Conservation (phyloP, 2,797 vertebrate genomes). For the Sparidentex hasta region DNA sequence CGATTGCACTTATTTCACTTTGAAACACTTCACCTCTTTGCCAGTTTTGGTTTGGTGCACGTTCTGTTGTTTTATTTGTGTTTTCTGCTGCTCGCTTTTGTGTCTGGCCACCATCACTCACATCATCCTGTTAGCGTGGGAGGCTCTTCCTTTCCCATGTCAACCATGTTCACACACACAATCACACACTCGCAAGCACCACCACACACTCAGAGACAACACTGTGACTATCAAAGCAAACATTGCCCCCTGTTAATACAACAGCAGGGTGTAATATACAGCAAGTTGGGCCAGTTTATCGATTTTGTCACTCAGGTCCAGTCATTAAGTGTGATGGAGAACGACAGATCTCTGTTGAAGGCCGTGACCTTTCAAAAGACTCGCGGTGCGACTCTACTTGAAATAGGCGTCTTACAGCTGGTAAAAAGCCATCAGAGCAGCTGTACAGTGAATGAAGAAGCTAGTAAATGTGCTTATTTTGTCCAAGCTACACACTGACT, state of each 20-base stretch:
- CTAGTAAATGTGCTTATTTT: neutral
- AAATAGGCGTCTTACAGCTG: conserved; percentile 37
- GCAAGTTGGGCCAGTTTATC: neutral
- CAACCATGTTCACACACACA: conserved; percentile 72
- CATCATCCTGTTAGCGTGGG: conserved; percentile 90
- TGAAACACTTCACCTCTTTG: neutral
- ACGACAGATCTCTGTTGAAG: conserved; percentile 54
- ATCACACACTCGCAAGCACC: conserved; percentile 49
- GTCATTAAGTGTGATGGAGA: conserved; percentile 37
- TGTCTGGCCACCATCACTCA: conserved; percentile 83
- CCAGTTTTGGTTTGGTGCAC: neutral
- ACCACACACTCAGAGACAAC: conserved; percentile 51
- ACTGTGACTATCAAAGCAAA: conserved; percentile 61
- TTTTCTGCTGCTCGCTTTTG: conserved; percentile 76
- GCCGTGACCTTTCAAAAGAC: conserved; percentile 57
- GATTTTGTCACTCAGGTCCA: conserved; percentile 26
- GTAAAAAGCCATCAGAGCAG: conserved; percentile 8
- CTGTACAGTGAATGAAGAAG: conserved; percentile 4
- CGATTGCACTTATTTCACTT: neutral
- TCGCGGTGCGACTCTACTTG: conserved; percentile 33
- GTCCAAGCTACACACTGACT: neutral
- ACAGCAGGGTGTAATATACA: conserved; percentile 8
- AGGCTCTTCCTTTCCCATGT: conserved; percentile 88
- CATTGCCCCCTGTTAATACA: conserved; percentile 39
- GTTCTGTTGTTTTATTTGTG: conserved; percentile 70